Evolutionary conservation across 1,140 invertebrate genomes (phyloP), one percentile per base, ranked within the genome.

Genomic region (Diorhabda carinulata): DNA sequence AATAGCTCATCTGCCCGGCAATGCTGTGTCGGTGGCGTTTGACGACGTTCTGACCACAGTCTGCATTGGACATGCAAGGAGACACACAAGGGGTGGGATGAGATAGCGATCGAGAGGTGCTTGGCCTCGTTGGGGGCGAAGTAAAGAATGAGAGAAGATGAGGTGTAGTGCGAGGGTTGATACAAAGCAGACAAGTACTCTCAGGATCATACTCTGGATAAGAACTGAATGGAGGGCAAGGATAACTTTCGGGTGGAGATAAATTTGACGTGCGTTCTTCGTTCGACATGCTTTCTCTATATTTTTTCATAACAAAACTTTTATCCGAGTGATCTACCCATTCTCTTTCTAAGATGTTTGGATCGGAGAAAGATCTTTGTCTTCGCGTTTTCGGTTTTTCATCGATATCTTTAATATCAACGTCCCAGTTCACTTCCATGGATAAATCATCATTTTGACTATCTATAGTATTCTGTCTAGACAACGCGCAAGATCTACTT

Each of bases 1-100:
- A 92, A 87, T 92, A 92, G 87, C 89, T 93, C 88, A 94, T 91
- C 88, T 95, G 92, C 85, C 92, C 92, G 83, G 91, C 91, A 87
- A 95, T 92, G 88, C 92, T 94, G 91, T 95, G 93, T 83, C 93
- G 90, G 86, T 95, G 92, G 84, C 91, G 91, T 72, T 74, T 77
- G 92, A 83, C 74, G 71, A 90, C 93, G 91, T 82, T 92, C 88
- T 91, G 83, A 91, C 83, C 73, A 72, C 70, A 71, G 64, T 78
- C 78, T 79, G 76, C 69, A 79, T 76, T 73, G 78, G 78, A 78
- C 77, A 78, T 75, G 76, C 76, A 77, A 74, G 78, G 78, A 69
- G 72, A 76, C 72, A 78, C 75, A 76, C 68, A 63, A 66, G 69
- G 74, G 68, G 71, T 70, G 64, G 78, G 78, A 70, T 80, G 76